Evolutionary conservation across 2,113 vertebrate genomes (phyloP), one percentile per base, ranked within the genome.

Genomic region (Andinoacara biseriatus): DNA sequence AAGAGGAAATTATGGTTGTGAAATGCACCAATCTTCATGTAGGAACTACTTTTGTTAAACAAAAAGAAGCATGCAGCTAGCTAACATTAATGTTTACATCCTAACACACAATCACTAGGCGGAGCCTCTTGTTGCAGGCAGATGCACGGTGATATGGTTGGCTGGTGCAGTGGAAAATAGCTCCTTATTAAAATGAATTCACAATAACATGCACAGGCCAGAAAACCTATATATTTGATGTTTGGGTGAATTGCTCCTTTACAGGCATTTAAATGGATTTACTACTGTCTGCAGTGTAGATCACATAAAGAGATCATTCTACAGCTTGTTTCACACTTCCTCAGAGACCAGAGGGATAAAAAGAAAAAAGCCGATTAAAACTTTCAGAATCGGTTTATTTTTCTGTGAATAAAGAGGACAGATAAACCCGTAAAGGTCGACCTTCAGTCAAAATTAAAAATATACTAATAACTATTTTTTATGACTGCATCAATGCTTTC

Each of bases 291-390:
- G 3, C 43, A 18, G 26, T 43, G 26, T 29, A 69, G 40, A 20
- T 69, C 65, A 69, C 43, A 69, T 29, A 29, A 13, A 69, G 24
- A 69, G 43, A 49, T 49, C 65, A 49, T 29, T 69, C 15, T 69
- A 17, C 46, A 49, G 43, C 3, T 3, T 49, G 65, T 49, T 69
- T 69, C 10, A 2, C 43, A 52, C 43, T 52, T 72, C 65, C 43
- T 72, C 65, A 31, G 43, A 69, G 65, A 72, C 65, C 52, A 72
- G 24, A 52, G 65, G 24, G 24, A 72, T 72, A 52, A 69, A 49
- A 49, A 49, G 17, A 29, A n/a, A 49, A 69, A 69, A 29, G 24
- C 24, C 0, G 40, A 69, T 69, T 69, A 18, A 52, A 69, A 52
- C 17, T 52, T 31, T 52, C 43, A 72, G 49, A 69, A 31, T 52